Conservation (phyloP, 2,797 vertebrate species). For the Steatocranus sp. region DNA sequence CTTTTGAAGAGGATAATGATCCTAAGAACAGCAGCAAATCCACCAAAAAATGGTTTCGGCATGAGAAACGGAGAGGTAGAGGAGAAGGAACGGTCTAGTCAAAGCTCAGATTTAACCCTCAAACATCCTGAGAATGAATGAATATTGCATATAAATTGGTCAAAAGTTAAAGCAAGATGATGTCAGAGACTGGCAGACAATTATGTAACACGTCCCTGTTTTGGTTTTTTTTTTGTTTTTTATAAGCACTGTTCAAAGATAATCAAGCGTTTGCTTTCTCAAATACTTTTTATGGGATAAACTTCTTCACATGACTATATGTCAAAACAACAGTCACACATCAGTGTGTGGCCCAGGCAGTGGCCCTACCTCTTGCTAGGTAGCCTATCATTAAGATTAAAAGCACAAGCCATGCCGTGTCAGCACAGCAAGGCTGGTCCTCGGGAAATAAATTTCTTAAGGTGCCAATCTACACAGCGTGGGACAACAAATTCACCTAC, state of each 20-base stretch:
- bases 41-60: neutral
- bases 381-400: neutral
- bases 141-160: neutral
- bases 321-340: neutral
- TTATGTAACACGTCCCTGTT: neutral
- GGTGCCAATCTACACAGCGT: neutral
- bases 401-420: neutral
- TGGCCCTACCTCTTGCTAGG: neutral
- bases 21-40: neutral
- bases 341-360: neutral
- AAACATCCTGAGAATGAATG: neutral
- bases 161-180: neutral
- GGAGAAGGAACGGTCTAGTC: accelerated
- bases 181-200: neutral
- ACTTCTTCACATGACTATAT: neutral
- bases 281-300: neutral
- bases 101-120: neutral
- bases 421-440: neutral
- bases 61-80: neutral
- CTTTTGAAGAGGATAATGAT: neutral
- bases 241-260: neutral
- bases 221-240: neutral
- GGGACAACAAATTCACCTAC: neutral
- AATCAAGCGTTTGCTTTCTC: neutral
- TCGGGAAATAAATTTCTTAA: neutral